These are phyloP conservation scores for Pogonocherus hispidulus DNA, from an alignment of 2,888 invertebrate species.

Conservation along the genomic window DNA sequence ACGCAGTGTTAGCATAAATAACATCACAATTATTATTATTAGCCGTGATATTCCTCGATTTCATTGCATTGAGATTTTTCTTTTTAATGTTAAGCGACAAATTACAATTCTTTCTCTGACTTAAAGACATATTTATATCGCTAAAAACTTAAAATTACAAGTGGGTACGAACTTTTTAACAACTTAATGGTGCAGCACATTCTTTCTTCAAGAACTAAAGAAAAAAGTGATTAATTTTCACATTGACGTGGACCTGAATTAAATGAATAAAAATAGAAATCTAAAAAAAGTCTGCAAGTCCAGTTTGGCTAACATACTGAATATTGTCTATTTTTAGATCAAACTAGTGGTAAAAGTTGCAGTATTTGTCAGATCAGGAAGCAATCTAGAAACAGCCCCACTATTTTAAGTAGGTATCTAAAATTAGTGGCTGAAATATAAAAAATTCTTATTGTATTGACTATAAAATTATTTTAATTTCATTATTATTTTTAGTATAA, in stretches of 20 bases:
- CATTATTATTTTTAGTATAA: too few species aligned
- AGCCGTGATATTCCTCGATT: slow-evolving; percentile 39
- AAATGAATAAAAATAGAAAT: slow-evolving; percentile 42
- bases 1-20: slow-evolving; percentile 53
- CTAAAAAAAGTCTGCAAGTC: slow-evolving; percentile 57
- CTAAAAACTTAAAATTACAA: slow-evolving; percentile 36
- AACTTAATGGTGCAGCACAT: slow-evolving; percentile 60
- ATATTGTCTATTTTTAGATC: slow-evolving; percentile 70
- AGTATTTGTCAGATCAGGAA: slow-evolving; percentile 24
- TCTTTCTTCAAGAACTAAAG: slow-evolving; percentile 40
- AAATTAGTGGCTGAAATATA: background rate
- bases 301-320: slow-evolving; percentile 68
- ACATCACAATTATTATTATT: slow-evolving; percentile 48
- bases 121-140: slow-evolving; percentile 51
- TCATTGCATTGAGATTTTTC: slow-evolving; percentile 40
- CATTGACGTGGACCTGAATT: slow-evolving; percentile 42
- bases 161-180: slow-evolving; percentile 59
- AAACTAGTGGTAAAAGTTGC: slow-evolving; percentile 23
- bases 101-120: slow-evolving; percentile 51
- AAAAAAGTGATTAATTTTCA: slow-evolving; percentile 31
- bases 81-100: slow-evolving; percentile 47
- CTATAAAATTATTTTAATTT: too few species aligned
- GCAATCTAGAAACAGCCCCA: background rate
- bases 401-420: background rate
- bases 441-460: background rate